These are phyloP conservation scores for Steinernema khuongi DNA, from an alignment of 1,140 invertebrate species.

Conservation along the genomic window DNA sequence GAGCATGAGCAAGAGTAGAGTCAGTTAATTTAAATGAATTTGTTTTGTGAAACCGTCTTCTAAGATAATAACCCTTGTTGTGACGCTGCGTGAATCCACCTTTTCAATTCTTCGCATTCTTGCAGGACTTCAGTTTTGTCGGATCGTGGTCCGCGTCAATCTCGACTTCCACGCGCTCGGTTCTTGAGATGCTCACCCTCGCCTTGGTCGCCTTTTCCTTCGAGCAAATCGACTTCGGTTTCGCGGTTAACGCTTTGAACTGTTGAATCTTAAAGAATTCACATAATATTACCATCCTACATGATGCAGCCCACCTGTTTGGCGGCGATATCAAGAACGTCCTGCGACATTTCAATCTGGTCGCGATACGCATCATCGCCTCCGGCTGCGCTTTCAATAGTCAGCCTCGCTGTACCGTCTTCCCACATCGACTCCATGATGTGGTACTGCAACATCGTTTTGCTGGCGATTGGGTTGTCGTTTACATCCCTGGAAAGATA, in stretches of 20 bases:
- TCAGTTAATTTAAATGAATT: no score
- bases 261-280: slow-evolving; percentile 2
- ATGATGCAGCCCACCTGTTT: neutral
- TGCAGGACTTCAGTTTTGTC: neutral
- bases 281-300: no score
- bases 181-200: neutral
- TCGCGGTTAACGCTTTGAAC: neutral
- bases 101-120: slow-evolving; percentile 1
- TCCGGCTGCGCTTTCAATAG: slow-evolving; percentile 18
- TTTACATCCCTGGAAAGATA: slow-evolving; percentile 13
- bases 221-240: neutral
- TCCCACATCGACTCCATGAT: slow-evolving; percentile 19
- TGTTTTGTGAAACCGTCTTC: neutral
- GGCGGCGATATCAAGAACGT: slow-evolving; percentile 11
- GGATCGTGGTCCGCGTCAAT: slow-evolving; percentile 10
- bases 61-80: neutral
- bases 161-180: neutral
- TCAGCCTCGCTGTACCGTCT: slow-evolving; percentile 1
- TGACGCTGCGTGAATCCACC: neutral
- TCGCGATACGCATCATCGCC: slow-evolving; percentile 18
- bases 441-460: slow-evolving; percentile 22
- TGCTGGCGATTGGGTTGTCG: slow-evolving; percentile 18
- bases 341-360: slow-evolving; percentile 19
- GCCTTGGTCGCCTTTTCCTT: neutral
- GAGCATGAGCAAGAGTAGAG: neutral